Evolutionary conservation across 2,888 invertebrate species (phyloP), one percentile per base, ranked within the genome.

Genomic region (Hydrotaea cyrtoneurina): DNA sequence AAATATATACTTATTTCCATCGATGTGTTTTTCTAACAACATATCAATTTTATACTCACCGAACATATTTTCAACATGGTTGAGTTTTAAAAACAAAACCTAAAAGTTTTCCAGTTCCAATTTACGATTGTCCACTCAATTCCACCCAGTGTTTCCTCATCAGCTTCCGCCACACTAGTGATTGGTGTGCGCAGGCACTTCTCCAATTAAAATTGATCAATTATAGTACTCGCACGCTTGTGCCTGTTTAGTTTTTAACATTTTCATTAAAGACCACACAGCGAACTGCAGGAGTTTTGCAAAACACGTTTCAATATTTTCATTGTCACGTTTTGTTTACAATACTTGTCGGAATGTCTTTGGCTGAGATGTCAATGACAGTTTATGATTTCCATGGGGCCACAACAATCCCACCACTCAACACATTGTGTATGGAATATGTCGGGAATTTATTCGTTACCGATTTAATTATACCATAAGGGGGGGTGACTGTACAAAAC

Each of bases 251-350:
- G 50, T 21, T 55, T 55, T 21, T 21, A 55, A 55, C 55, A 55
- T 21, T 21, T 55, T 21, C 8, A 55, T 55, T 55, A 21, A 55
- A 21, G 55, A 7, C 55, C 19, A 55, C 55, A 19, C 11, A 1
- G 23, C 0, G 7, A 39, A 43, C 4, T 15, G 15, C 46, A 10
- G 39, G 39, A 66, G 21, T 15, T 23, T 50, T 21, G 23, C 39
- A 15, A 69, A 69, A 69, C 69, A 69, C 46, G 69, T 69, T 69
- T 21, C 43, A 69, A 21, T 0, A 69, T 46, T 69, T 69, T 26
- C 69, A 50, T 50, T 69, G 50, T 69, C 69, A 69, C 43, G 66
- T 43, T 43, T n/a, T 17, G 36, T 21, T 46, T 69, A 46, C 55
- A 0, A 55, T 55, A 21, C 11, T 10, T 11, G 55, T 46, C 36